Base-by-base conservation (phyloP, 1,140 invertebrate species). In the Drosophila equinoxialis region DNA sequence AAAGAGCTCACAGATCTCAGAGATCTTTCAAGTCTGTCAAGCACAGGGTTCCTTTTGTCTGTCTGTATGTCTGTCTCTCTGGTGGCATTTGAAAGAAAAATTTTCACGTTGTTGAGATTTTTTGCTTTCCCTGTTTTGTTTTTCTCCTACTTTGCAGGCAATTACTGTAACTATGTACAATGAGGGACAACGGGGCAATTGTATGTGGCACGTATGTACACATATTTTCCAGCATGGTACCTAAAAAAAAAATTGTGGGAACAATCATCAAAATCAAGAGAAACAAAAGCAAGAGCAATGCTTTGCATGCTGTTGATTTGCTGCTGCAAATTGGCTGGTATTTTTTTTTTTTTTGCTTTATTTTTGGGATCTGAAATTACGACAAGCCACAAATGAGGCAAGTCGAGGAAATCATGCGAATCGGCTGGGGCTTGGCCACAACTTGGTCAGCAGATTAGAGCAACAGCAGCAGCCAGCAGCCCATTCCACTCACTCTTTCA, bases 361-460 rank as follows among this genome's bases (percentile, higher is more conserved):
- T 51, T 23, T 51, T 51, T 51, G 71, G 70, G 55, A 66, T 66
- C 74, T 70, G 42, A 77, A 77, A 77, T 77, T 77, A 61, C 74
- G 68, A 8, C 39, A 42, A 45, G 51, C 63, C 60, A 35, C 54
- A 79, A 75, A 66, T 72, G 67, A 78, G 68, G 33, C 66, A 66
- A 64, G 67, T 62, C 68, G 82, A 70, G 75, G 69, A 86, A 81
- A 81, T 81, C 69, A 86, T 73, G 79, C 79, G 74, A 86, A 79
- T 58, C 76, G 73, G 60, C 57, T 71, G 61, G 72, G 76, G 68
- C 42, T 45, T 71, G 57, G 72, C 82, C 83, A 89, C 84, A 87
- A 87, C 77, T 87, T 87, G 83, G 83, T 87, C 83, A 87, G 73
- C 69, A 87, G 83, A 86, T 86, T 86, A 86, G 83, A 86, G 83